A percentile compares a stretch with the other conserved stretches of the same genome.
Evolutionary conservation across 2,888 invertebrate genomes (phyloP).

Genomic region (Caenorhabditis sp.): DNA sequence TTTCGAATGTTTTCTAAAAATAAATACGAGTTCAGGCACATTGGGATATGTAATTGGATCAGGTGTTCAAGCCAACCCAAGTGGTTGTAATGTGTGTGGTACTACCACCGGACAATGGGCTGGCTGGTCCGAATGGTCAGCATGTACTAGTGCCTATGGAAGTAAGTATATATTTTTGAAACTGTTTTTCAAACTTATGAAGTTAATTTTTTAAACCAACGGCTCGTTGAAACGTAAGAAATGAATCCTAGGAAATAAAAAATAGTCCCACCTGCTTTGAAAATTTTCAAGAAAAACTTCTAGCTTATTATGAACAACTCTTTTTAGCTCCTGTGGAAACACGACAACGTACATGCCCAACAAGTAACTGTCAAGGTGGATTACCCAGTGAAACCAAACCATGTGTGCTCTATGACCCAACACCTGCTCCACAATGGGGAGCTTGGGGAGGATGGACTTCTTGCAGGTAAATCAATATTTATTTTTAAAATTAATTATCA

Average conservation of each 20-base stretch:
- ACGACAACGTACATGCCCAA: constrained; percentile 37
- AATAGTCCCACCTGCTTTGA: no score
- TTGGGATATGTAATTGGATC: constrained; percentile 41
- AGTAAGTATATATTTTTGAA: constrained; percentile 29
- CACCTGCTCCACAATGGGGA: constrained; percentile 48
- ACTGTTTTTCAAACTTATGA: no score
- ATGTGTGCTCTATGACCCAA: constrained; percentile 46
- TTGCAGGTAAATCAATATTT: constrained; percentile 38
- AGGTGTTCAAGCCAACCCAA: constrained; percentile 47
- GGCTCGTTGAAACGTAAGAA: no score
- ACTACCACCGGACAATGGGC: constrained; percentile 39
- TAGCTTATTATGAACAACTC: background rate
- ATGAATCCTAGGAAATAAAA: no score
- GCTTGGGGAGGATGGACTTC: constrained; percentile 42
- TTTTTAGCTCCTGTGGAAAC: constrained; percentile 47
- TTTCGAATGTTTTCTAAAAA: background rate
- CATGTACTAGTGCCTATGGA: constrained; percentile 43
- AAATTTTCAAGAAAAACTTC: background rate
- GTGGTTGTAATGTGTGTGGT: constrained; percentile 42
- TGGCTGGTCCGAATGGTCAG: constrained; percentile 44
- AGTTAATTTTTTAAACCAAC: no score
- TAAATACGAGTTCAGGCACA: constrained; percentile 22
- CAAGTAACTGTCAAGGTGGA: constrained; percentile 48
- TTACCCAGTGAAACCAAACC: constrained; percentile 45
- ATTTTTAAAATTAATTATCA: constrained; percentile 5